Percentiles rank a stretch among this genome's conserved stretches.
phyloP scores from a whole-genome alignment of 1,140 invertebrate species.

The Drosophila yakuba region DNA sequence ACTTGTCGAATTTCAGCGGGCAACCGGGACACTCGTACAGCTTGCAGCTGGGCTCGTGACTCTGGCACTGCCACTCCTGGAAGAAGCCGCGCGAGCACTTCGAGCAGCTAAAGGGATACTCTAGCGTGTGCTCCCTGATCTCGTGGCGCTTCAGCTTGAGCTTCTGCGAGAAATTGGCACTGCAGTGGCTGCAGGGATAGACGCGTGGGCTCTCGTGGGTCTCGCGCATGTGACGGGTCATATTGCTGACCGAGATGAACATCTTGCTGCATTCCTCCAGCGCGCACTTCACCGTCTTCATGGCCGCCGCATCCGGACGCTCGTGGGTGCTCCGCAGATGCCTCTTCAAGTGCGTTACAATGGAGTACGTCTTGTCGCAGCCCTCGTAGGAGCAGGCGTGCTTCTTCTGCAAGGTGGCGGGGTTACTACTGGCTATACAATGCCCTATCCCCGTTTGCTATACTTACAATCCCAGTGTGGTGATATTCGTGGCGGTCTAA shows the following conservation, averaged over 20 bases:
- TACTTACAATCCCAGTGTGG: constrained; percentile 75
- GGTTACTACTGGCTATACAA: neutral
- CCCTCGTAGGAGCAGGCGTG: constrained; percentile 71
- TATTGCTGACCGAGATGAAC: constrained; percentile 66
- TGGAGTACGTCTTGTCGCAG: constrained; percentile 75
- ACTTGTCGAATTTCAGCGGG: constrained; percentile 65
- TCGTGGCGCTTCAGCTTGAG: constrained; percentile 75
- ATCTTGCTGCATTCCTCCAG: constrained; percentile 66
- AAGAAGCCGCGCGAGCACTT: constrained; percentile 75
- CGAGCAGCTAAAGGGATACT: constrained; percentile 66
- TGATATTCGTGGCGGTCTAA: constrained; percentile 82
- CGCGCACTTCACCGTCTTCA: constrained; percentile 66
- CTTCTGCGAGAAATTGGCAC: constrained; percentile 76
- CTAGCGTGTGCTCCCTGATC: constrained; percentile 68
- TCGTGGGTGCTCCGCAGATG: constrained; percentile 77
- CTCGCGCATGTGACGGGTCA: constrained; percentile 73
- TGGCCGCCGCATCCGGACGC: constrained; percentile 19
- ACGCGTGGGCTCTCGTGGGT: constrained; percentile 68
- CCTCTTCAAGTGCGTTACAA: constrained; percentile 72
- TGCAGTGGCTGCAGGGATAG: constrained; percentile 65
- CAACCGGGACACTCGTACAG: constrained; percentile 59
- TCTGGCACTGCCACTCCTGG: constrained; percentile 69
- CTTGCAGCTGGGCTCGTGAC: constrained; percentile 71
- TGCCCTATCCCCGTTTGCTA: neutral
- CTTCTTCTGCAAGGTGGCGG: constrained; percentile 59